Conservation (phyloP, 53 echinoderm and acorn worm genomes). For the Stichopus horrens region DNA sequence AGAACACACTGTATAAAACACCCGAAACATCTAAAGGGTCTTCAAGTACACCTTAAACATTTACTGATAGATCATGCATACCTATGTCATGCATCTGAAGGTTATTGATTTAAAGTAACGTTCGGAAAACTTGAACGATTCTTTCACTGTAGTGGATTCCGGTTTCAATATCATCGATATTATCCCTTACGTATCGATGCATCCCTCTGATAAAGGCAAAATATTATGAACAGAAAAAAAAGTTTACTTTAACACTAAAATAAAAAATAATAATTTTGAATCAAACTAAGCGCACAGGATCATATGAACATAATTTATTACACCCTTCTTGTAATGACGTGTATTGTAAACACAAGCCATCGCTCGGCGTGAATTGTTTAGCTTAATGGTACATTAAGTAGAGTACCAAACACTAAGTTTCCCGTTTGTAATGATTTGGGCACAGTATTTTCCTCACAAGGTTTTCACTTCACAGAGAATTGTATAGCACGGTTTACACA, state of each 20-base stretch:
- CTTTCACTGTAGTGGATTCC: too few species aligned
- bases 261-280: background rate
- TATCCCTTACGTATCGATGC: too few species aligned
- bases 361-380: constrained; percentile 34
- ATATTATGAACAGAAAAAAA: too few species aligned
- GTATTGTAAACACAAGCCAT: constrained; percentile 31
- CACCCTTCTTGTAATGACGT: constrained; percentile 8
- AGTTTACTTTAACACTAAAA: background rate
- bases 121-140: too few species aligned
- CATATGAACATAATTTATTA: constrained; percentile 11
- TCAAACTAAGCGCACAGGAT: background rate
- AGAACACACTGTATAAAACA: too few species aligned
- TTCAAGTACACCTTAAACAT: too few species aligned
- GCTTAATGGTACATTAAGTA: constrained; percentile 36
- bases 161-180: too few species aligned
- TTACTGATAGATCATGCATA: too few species aligned
- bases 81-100: too few species aligned
- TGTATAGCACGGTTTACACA: background rate
- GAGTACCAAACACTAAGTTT: background rate
- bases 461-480: constrained; percentile 8
- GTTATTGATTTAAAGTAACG: too few species aligned
- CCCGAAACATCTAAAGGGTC: too few species aligned
- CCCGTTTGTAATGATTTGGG: background rate
- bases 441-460: constrained; percentile 14
- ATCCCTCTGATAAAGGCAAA: too few species aligned